A percentile compares a stretch with the other conserved stretches of the same genome.
Conservation (phyloP, 1,140 invertebrate genomes). For the Uloborus diversus region DNA sequence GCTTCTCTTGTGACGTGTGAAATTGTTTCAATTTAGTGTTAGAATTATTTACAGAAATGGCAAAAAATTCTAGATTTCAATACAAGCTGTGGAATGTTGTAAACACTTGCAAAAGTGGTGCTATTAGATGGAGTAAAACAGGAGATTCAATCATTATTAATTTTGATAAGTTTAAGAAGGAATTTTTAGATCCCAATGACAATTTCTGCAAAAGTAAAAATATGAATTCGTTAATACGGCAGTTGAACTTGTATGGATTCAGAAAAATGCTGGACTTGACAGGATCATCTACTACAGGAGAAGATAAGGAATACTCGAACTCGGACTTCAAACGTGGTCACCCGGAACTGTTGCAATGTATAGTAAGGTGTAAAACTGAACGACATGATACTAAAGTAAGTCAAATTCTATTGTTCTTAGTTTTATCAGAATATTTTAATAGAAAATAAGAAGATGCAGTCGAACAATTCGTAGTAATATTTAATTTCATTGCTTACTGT, state of each 20-base stretch:
- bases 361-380: too few species aligned
- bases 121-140: constrained; percentile 36
- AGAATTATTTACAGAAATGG: too few species aligned
- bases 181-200: constrained; percentile 60
- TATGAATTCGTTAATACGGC: constrained; percentile 61
- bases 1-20: too few species aligned
- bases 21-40: too few species aligned
- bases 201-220: constrained; percentile 64
- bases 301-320: constrained; percentile 5
- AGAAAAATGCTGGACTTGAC: constrained; percentile 35
- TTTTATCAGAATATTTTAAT: too few species aligned
- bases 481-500: too few species aligned
- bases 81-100: constrained; percentile 41
- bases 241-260: constrained; percentile 64
- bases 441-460: too few species aligned
- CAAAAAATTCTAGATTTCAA: too few species aligned
- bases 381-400: too few species aligned
- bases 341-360: neutral
- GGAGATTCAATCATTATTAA: constrained; percentile 48
- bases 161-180: constrained; percentile 27
- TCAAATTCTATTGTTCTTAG: too few species aligned
- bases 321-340: neutral
- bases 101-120: constrained; percentile 23
- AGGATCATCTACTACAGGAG: neutral
- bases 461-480: too few species aligned